These are phyloP conservation scores for Acropora yongei DNA, from an alignment of 64 coral and sea anemone species.

Conservation along the genomic window DNA sequence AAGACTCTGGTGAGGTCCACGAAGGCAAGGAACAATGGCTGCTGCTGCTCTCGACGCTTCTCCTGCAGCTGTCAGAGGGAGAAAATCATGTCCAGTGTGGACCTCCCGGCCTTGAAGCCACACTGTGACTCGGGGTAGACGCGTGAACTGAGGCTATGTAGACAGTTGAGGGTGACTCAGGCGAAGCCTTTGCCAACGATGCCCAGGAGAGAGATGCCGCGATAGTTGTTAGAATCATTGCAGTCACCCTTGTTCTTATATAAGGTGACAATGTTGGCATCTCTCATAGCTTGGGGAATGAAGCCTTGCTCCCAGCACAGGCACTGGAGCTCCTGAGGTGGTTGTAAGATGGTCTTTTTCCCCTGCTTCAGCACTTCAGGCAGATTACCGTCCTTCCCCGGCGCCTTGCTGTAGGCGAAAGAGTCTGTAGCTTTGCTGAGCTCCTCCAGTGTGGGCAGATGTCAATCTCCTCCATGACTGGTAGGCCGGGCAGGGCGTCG, in stretches of 20 bases:
- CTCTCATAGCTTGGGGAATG: not conserved
- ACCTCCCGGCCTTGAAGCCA: constrained; percentile 12
- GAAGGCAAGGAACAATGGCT: not conserved
- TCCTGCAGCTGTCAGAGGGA: too few species aligned
- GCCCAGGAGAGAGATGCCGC: constrained; percentile 40
- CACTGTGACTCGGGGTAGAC: constrained; percentile 38
- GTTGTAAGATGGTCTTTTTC: not conserved
- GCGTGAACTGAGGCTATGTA: not conserved
- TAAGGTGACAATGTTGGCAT: not conserved
- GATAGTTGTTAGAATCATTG: constrained; percentile 15
- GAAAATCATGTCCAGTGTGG: constrained; percentile 26
- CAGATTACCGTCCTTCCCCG: not conserved
- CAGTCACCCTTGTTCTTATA: not conserved
- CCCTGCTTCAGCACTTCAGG: not conserved
- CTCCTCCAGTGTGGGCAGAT: too few species aligned
- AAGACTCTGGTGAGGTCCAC: too few species aligned
- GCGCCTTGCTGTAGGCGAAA: not conserved
- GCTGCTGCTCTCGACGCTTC: not conserved
- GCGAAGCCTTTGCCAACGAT: constrained; percentile 9
- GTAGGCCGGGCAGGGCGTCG: too few species aligned
- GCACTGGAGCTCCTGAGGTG: not conserved
- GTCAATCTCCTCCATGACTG: too few species aligned
- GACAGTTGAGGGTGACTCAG: not conserved
- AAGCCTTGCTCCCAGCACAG: not conserved
- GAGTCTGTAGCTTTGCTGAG: not conserved